Base-by-base conservation (phyloP, 2,888 invertebrate genomes). In the Calephelis perditalis region DNA sequence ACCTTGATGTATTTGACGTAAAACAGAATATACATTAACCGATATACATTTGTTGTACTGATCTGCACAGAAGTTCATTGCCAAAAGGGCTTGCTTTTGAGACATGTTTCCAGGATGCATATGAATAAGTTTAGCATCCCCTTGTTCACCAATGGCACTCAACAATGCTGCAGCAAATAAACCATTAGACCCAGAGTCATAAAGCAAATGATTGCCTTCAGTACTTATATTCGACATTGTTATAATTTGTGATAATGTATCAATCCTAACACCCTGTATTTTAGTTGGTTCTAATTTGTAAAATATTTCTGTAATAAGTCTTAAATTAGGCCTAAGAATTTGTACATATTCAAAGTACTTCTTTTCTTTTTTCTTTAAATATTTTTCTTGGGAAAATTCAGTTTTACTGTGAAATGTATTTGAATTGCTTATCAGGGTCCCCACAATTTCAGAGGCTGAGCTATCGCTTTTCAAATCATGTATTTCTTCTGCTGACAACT, bases 331-430 rank as follows among this genome's bases (percentile, higher is more conserved):
- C 75, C 92, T 94, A 6, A 95, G 87, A 57, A 99, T 92, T 68
- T 94, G 94, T 12, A 98, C 87, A 74, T 94, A 95, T 73, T 96
- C 96, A 76, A 94, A 96, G 84, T 98, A 99, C 84, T 99, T 99
- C 71, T 95, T 96, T 73, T 97, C 96, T 81, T 99, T 99, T 79
- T 99, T 99, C 72, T 95, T 96, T 54, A 99, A 91, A 81, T 99
- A 99, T 80, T 99, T 99, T 71, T 97, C 96, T 81, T 99, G 96
- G 0, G 96, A 95, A 81, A 95, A 99, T 73, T 96, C 97, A 0
- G 98, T 99, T 91, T 98, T 98, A 61, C 93, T 92, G 46, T 93
- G 92, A 81, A 99, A 99, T 0, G 98, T 97, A 68, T 94, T 95
- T 12, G 98, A 99, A 78, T 98, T 98, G 65, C 95, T 95, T 58